Base-by-base conservation (phyloP, 2,888 invertebrate species). In the Pardosa pseudoannulata region DNA sequence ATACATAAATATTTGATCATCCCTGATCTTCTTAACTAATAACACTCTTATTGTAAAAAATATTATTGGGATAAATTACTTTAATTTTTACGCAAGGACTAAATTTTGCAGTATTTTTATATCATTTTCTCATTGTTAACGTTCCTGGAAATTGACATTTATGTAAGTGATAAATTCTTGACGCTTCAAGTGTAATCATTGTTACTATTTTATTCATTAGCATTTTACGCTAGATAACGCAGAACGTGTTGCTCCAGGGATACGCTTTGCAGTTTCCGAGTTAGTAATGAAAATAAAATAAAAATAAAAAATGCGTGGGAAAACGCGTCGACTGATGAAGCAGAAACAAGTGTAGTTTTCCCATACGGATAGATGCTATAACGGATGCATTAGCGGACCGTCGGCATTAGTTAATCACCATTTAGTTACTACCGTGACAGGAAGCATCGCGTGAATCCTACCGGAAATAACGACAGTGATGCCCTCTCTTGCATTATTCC, bases 381-480 rank as follows among this genome's bases (percentile, higher is more conserved):
- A 82, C 70, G 75, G 82, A 75, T 75, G 82, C 74, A 68, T 74
- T 39, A 65, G 50, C 71, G 74, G 68, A 81, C 67, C 16, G 50
- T 71, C 71, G 39, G 41, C 39, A n/a, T 46, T 71, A 28, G 41
- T 39, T 68, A 74, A 80, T 80, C 80, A 81, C 75, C 75, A 28
- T 73, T 82, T 82, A 83, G 67, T 50, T 72, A 23, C 56, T 70
- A 29, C 78, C 83, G 83, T 83, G 83, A 83, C 83, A 83, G 83
- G 83, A 83, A 78, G 65, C 73, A 36, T 83, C 29, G 83, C 78
- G 78, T 83, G 78, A 68, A 72, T 50, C 31, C 68, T 56, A 68
- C 83, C 83, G 83, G 83, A 83, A 83, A 83, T 78, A 78, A 72
- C 78, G 78, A 83, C 73, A 76, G 50, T 72, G 83, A 83, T 83